Percentiles rank a stretch among this genome's conserved stretches.
Conservation (phyloP, 2,113 vertebrate species). For the Bostrychus sinensis region DNA sequence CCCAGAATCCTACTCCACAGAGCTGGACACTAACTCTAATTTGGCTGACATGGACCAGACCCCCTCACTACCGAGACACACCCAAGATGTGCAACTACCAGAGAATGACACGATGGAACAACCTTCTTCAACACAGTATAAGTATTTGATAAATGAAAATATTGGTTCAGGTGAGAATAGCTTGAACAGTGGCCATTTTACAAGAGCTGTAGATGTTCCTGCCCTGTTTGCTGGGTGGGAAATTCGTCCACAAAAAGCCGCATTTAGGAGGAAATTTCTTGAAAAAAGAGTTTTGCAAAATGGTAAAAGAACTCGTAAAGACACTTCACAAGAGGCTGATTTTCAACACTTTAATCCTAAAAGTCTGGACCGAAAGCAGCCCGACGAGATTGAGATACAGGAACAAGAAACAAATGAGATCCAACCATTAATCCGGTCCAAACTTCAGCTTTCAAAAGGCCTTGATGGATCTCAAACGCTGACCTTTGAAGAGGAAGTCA, state of each 20-base stretch:
- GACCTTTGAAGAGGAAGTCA: slow-evolving; percentile 68
- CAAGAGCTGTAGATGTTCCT: background rate
- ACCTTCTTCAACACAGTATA: background rate
- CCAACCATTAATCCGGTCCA: slow-evolving; percentile 30
- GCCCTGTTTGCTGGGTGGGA: background rate
- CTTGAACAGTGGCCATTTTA: background rate
- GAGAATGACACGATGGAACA: background rate
- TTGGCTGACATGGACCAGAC: slow-evolving; percentile 24
- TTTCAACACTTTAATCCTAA: too few species aligned
- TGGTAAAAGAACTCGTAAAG: background rate
- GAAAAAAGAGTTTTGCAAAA: slow-evolving; percentile 7
- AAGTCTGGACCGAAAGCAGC: too few species aligned
- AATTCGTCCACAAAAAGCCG: background rate
- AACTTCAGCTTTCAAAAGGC: slow-evolving; percentile 46
- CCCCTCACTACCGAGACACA: slow-evolving; percentile 46
- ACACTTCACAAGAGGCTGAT: background rate
- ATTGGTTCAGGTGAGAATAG: background rate
- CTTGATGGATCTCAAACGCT: slow-evolving; percentile 49
- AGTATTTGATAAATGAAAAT: background rate
- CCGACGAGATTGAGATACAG: background rate
- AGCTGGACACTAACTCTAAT: background rate
- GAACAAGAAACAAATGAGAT: background rate
- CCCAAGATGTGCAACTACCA: background rate
- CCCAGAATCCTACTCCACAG: background rate
- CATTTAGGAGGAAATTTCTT: background rate